phyloP scores from a whole-genome alignment of 2,113 vertebrate genomes.

The Bufo bufo region DNA sequence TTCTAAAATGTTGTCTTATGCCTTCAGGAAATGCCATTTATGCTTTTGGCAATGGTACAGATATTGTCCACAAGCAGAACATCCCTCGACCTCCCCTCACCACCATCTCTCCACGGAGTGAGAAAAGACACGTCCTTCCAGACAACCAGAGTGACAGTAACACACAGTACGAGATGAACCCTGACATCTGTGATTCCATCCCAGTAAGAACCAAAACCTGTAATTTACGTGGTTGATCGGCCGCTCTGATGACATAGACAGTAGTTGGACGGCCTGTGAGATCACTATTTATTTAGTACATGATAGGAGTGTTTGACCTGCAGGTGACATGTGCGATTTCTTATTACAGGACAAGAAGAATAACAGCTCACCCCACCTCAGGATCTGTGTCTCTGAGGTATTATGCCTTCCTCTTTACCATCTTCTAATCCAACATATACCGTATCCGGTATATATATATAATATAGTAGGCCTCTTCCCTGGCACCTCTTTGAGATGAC shows the following conservation, averaged over 20 bases:
- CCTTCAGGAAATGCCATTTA: constrained; percentile 43
- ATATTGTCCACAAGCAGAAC: constrained; percentile 36
- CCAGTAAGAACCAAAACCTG: constrained; percentile 10
- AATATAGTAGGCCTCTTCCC: too few species aligned
- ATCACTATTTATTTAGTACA: not conserved
- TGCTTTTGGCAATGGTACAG: constrained; percentile 46
- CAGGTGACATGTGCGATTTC: not conserved
- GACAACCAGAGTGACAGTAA: constrained; percentile 56
- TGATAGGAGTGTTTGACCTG: not conserved
- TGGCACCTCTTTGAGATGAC: too few species aligned
- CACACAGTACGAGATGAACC: constrained; percentile 25
- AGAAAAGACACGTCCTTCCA: constrained; percentile 37
- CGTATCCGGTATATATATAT: too few species aligned
- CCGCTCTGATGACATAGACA: not conserved
- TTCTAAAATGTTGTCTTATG: not conserved
- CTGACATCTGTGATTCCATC: constrained; percentile 22
- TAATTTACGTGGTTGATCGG: not conserved
- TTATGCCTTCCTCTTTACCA: not conserved
- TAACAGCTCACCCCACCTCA: constrained; percentile 1
- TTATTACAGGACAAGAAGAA: constrained; percentile 44
- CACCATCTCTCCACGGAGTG: not conserved
- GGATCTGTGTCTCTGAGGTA: constrained; percentile 55
- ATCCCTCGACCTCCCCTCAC: constrained; percentile 5
- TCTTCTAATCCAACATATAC: not conserved
- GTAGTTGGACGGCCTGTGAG: not conserved